Evolutionary conservation across 1,140 invertebrate species (phyloP).

Genomic region (Muscidifurax raptorellus): DNA sequence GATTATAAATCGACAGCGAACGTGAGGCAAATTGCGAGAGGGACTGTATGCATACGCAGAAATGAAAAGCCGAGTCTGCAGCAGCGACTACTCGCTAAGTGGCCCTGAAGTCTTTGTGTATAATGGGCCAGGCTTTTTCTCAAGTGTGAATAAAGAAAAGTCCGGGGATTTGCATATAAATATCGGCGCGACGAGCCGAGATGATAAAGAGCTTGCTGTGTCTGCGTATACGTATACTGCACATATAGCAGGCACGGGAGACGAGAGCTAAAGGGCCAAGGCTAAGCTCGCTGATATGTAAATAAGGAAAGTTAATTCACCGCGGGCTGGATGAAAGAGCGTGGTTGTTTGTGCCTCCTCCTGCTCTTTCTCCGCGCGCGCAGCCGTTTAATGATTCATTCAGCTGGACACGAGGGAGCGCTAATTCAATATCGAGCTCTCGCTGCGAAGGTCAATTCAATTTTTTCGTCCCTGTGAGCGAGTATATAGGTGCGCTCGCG

Average conservation of each 20-base stretch:
- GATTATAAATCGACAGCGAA: conserved; percentile 55
- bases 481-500: not conserved
- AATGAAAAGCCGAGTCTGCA: conserved; percentile 11
- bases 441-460: conserved; percentile 9
- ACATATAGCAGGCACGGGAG: too few relatives aligned
- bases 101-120: not conserved
- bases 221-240: too few relatives aligned
- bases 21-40: conserved; percentile 56
- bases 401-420: conserved; percentile 8
- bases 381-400: conserved; percentile 26
- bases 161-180: conserved; percentile 31
- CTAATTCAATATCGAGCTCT: conserved; percentile 28
- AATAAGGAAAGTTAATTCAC: conserved; percentile 26
- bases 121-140: not conserved
- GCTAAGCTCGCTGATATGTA: conserved; percentile 21
- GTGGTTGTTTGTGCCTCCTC: not conserved
- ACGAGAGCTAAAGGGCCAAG: conserved; percentile 47
- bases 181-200: not conserved
- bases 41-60: not conserved
- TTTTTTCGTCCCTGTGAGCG: not conserved
- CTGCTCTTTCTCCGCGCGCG: conserved; percentile 1
- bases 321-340: not conserved
- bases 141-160: conserved; percentile 8
- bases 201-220: conserved; percentile 14
- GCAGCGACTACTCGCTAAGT: not conserved